Evolutionary conservation across 2,113 vertebrate genomes (phyloP).

Genomic region (Lepidothrix coronata): DNA sequence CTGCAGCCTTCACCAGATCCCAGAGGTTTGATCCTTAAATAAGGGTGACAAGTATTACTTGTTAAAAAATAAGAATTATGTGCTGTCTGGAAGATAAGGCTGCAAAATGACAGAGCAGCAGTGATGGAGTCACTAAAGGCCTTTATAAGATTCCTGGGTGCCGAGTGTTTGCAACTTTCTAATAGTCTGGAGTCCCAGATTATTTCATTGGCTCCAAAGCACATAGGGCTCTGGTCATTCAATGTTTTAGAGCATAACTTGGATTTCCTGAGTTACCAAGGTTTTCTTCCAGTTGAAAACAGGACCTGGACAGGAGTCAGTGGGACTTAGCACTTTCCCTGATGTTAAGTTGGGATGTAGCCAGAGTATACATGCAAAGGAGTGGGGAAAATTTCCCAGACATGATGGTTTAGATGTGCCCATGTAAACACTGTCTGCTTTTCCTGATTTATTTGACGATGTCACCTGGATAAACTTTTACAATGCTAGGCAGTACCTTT

Average conservation of each 20-base stretch:
- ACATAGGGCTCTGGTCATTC: neutral
- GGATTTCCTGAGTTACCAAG: neutral
- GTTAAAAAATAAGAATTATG: neutral
- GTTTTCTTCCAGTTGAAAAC: neutral
- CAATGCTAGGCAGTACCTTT: neutral
- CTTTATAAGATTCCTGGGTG: neutral
- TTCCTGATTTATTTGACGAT: slow-evolving; percentile 16
- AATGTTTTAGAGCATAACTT: neutral
- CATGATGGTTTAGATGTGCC: slow-evolving; percentile 38
- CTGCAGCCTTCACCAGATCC: neutral
- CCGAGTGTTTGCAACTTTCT: neutral
- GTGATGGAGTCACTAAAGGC: neutral
- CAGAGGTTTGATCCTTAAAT: neutral
- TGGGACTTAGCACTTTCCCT: slow-evolving; percentile 5
- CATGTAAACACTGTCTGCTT: slow-evolving; percentile 43
- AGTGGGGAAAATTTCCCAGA: slow-evolving; percentile 41
- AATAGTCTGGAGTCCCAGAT: neutral
- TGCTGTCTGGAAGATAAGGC: neutral
- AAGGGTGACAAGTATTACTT: neutral
- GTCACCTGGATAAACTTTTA: slow-evolving; percentile 40
- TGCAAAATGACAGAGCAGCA: neutral
- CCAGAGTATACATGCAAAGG: slow-evolving; percentile 28
- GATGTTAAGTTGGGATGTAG: neutral
- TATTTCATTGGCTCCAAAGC: neutral
- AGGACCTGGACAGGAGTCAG: neutral